Conservation (phyloP, 2,797 vertebrate genomes). For the Ciconia nigra region DNA sequence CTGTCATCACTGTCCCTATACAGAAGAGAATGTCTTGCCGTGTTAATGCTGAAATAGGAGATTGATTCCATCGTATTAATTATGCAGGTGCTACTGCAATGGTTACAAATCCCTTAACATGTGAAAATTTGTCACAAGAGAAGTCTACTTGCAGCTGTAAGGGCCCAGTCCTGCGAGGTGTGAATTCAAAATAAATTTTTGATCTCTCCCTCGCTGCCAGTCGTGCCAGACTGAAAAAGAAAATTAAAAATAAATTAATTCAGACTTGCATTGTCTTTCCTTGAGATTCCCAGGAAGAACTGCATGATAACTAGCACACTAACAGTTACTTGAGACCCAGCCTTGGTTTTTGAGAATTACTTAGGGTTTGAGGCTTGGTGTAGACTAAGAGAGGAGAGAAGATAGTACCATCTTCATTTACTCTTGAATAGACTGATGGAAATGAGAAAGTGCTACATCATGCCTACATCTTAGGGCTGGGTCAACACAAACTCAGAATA, state of each 20-base stretch:
- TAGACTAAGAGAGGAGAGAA: neutral
- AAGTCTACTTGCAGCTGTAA: constrained; percentile 77
- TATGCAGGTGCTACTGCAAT: constrained; percentile 56
- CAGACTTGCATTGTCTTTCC: neutral
- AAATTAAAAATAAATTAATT: neutral
- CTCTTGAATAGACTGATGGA: neutral
- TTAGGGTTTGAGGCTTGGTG: neutral
- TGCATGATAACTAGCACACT: neutral
- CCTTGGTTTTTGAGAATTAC: neutral
- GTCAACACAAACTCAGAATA: neutral
- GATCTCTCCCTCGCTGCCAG: constrained; percentile 68
- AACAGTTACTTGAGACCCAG: neutral
- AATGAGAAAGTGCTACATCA: neutral
- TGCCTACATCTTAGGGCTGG: neutral
- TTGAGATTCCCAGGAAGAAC: neutral
- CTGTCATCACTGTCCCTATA: neutral
- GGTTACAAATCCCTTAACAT: constrained; percentile 73
- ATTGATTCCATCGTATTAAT: neutral
- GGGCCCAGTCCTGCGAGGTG: constrained; percentile 68
- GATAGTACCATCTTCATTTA: neutral
- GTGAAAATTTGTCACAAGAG: constrained; percentile 76
- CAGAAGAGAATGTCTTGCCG: neutral
- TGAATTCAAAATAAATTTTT: constrained; percentile 72
- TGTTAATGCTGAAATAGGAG: neutral
- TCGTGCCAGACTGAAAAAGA: constrained; percentile 57